phyloP scores from a whole-genome alignment of 1,140 invertebrate genomes.

The Stenopsyche tienmushanensis region DNA sequence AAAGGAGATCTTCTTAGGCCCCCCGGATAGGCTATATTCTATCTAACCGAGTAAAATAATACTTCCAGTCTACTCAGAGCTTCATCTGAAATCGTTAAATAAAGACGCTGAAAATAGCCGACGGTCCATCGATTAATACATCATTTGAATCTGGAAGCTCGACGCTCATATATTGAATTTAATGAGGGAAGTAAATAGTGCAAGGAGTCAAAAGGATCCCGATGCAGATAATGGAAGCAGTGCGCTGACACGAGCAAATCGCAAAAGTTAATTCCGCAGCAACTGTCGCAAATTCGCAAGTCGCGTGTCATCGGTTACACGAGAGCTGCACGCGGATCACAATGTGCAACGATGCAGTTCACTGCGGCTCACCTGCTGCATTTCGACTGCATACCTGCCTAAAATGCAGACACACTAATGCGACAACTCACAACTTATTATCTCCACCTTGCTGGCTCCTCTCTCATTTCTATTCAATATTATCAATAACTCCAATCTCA shows the following conservation, averaged over 20 bases:
- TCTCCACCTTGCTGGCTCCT: too few species aligned
- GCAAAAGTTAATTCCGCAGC: constrained; percentile 10
- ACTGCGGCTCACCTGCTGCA: background rate
- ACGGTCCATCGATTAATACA: too few species aligned
- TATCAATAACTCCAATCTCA: too few species aligned
- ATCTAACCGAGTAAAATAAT: constrained; percentile 6
- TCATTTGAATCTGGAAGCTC: too few species aligned
- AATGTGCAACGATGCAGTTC: background rate
- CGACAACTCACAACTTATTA: background rate
- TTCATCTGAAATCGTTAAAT: too few species aligned
- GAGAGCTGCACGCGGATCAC: background rate
- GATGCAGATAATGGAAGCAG: too few species aligned
- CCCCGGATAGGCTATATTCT: background rate
- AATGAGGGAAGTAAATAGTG: background rate
- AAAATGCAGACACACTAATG: constrained; percentile 2
- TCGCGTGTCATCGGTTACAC: constrained; percentile 30
- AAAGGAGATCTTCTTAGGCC: constrained; percentile 33
- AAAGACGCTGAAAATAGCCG: too few species aligned
- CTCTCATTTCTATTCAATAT: too few species aligned
- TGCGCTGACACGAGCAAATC: constrained; percentile 1
- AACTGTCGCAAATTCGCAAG: constrained; percentile 23
- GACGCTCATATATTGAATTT: background rate
- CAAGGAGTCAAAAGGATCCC: too few species aligned
- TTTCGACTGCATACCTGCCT: background rate
- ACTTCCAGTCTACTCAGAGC: constrained; percentile 6